Evolutionary conservation across 2,113 vertebrate genomes (phyloP).

Genomic region (Holacanthus passer): DNA sequence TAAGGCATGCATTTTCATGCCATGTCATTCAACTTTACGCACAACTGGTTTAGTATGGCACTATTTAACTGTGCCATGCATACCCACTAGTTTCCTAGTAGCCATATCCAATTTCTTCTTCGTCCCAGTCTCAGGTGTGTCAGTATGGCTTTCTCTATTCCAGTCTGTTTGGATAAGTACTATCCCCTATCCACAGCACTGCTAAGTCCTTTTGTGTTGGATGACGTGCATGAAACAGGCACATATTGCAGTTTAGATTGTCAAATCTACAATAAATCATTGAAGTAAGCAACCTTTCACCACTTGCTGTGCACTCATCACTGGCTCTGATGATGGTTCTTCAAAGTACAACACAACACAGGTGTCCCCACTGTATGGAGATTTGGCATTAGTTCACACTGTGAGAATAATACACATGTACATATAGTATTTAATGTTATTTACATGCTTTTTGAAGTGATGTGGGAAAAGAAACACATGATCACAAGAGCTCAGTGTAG

Average conservation of each 20-base stretch:
- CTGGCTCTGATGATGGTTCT: background rate
- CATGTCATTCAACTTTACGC: background rate
- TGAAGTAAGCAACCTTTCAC: background rate
- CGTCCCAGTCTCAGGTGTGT: background rate
- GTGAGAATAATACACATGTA: background rate
- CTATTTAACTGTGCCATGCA: background rate
- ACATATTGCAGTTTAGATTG: background rate
- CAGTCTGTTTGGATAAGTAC: background rate
- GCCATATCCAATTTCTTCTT: background rate
- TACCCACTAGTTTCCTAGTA: background rate
- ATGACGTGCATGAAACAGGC: background rate
- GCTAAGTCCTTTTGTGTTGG: background rate
- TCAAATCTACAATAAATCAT: background rate
- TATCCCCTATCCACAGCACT: background rate
- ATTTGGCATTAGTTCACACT: background rate
- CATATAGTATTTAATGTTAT: no score
- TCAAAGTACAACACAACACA: background rate
- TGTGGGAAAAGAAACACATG: background rate
- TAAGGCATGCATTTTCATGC: slow-evolving; percentile 1
- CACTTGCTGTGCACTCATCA: background rate
- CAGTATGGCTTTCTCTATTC: background rate
- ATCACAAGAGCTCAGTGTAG: background rate
- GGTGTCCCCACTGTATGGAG: background rate
- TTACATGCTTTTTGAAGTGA: background rate
- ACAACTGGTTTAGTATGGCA: background rate